Conservation (phyloP, 2,797 vertebrate species). For the Numenius phaeopus region DNA sequence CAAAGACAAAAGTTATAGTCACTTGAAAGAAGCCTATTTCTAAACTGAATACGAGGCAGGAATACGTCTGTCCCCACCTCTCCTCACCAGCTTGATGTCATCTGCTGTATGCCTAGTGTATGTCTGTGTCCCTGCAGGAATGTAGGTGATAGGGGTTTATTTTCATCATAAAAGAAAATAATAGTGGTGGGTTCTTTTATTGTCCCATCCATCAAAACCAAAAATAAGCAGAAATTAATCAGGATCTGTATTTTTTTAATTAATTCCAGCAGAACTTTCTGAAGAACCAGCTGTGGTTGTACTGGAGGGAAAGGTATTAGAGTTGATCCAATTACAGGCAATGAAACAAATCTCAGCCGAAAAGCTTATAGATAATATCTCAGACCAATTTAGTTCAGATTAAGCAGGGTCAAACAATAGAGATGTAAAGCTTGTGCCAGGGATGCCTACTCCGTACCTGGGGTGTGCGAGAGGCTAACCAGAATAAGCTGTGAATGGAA, state of each 20-base stretch:
- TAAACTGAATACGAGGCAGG: not conserved
- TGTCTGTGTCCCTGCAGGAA: not conserved
- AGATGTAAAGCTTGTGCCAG: not conserved
- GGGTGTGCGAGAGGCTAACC: fast-evolving
- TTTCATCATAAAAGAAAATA: not conserved
- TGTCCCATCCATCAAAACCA: not conserved
- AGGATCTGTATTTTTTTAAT: not conserved
- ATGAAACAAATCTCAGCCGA: not conserved
- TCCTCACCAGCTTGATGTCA: not conserved
- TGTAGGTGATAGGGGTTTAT: not conserved
- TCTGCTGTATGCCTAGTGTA: not conserved
- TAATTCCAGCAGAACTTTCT: not conserved
- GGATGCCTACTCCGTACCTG: too few species aligned
- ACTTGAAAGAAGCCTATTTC: not conserved
- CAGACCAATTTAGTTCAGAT: not conserved
- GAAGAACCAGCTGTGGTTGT: not conserved
- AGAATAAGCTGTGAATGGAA: not conserved
- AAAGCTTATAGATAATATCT: not conserved
- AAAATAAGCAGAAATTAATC: not conserved
- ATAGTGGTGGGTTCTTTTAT: not conserved
- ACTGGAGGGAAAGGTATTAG: not conserved
- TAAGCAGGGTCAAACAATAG: not conserved
- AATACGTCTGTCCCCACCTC: too few species aligned
- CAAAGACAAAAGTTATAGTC: not conserved
- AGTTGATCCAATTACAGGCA: not conserved